Evolutionary conservation across 2,797 vertebrate genomes (phyloP).

Genomic region (Squalus acanthias): DNA sequence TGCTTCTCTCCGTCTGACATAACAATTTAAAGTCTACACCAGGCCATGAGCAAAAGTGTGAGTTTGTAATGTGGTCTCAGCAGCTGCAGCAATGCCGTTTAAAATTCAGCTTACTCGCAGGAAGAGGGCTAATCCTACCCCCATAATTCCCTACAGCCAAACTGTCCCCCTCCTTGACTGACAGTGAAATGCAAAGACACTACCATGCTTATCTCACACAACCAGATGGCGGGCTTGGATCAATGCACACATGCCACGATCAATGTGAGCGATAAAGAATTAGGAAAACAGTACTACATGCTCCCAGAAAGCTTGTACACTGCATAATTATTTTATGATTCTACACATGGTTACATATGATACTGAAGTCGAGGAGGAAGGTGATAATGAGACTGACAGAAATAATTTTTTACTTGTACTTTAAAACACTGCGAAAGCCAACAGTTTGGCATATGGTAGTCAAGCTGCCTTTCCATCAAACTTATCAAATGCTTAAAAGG

Average conservation of each 20-base stretch:
- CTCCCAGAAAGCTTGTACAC: slow-evolving; percentile 78
- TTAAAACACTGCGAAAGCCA: slow-evolving; percentile 62
- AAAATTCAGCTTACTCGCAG: slow-evolving; percentile 99
- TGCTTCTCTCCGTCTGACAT: neutral
- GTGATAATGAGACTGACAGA: slow-evolving; percentile 70
- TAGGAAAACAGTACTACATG: slow-evolving; percentile 93
- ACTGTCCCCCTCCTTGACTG: slow-evolving; percentile 96
- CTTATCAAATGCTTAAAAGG: slow-evolving; percentile 34
- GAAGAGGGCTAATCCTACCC: slow-evolving; percentile 99
- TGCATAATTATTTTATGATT: slow-evolving; percentile 82
- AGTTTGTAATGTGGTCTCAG: slow-evolving; percentile 66
- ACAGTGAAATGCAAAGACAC: slow-evolving; percentile 99
- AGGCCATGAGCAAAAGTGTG: slow-evolving; percentile 59
- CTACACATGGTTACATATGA: slow-evolving; percentile 80
- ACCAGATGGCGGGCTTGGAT: slow-evolving; percentile 99
- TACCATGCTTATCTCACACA: slow-evolving; percentile 99
- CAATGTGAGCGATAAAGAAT: slow-evolving; percentile 99
- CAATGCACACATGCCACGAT: slow-evolving; percentile 99
- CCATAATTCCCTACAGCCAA: slow-evolving; percentile 99
- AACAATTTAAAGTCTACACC: slow-evolving; percentile 47
- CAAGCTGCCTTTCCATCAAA: slow-evolving; percentile 56
- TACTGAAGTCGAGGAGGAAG: slow-evolving; percentile 72
- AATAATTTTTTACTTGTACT: slow-evolving; percentile 61
- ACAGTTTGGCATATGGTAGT: slow-evolving; percentile 61
- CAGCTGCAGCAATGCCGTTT: slow-evolving; percentile 80